A percentile compares a stretch with the other conserved stretches of the same genome.
These are phyloP conservation scores for Loriculus beryllinus DNA, from an alignment of 2,797 vertebrate species.

Conservation along the genomic window DNA sequence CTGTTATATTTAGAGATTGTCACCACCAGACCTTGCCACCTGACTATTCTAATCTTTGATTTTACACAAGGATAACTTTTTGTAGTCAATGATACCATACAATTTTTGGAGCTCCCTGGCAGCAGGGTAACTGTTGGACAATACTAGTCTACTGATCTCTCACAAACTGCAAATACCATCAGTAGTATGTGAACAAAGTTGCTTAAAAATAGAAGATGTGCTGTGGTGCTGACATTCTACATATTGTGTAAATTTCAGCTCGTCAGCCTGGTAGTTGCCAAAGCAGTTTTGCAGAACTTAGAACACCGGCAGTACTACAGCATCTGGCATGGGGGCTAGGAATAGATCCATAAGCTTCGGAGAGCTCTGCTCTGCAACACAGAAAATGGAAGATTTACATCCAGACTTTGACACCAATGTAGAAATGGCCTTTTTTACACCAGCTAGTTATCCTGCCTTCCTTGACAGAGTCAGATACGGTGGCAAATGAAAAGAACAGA, in stretches of 20 bases:
- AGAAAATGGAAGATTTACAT: background rate
- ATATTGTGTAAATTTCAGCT: slow-evolving; percentile 41
- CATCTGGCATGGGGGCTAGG: background rate
- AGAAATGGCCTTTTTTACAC: background rate
- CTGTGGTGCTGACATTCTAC: slow-evolving; percentile 35
- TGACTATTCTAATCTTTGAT: background rate
- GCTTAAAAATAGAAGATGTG: slow-evolving; percentile 49
- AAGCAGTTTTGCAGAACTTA: slow-evolving; percentile 18
- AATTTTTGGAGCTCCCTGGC: slow-evolving; percentile 13
- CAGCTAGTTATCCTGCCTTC: background rate
- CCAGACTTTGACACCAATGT: rapidly evolving
- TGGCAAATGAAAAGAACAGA: background rate
- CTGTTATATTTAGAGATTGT: background rate
- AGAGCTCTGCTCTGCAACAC: background rate
- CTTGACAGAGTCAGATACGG: background rate
- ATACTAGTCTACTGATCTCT: background rate
- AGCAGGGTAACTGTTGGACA: background rate
- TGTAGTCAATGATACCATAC: background rate
- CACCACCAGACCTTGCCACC: background rate
- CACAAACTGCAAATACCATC: slow-evolving; percentile 19
- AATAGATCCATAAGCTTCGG: background rate
- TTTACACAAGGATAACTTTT: background rate
- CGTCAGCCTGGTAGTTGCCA: slow-evolving; percentile 14
- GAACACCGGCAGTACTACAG: background rate
- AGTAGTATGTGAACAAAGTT: slow-evolving; percentile 2